A percentile compares a stretch with the other conserved stretches of the same genome.
Conservation (phyloP, 2,888 invertebrate genomes). For the Ophion ventricosus region DNA sequence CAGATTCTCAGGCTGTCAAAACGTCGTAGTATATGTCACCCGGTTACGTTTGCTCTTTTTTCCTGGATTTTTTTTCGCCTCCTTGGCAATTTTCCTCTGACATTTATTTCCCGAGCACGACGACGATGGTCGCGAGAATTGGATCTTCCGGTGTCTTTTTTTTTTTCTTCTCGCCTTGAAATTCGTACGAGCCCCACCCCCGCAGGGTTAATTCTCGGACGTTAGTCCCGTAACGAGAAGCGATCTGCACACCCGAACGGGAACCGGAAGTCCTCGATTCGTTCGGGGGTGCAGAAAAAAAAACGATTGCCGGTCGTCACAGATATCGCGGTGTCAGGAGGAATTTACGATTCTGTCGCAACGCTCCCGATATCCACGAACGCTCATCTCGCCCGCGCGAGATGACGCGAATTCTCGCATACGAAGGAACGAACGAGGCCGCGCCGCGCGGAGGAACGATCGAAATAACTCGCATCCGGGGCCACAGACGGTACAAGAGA, state of each 20-base stretch:
- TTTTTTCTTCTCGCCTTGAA: not conserved
- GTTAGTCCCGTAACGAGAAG: not conserved
- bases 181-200: not conserved
- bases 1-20: conserved; percentile 72
- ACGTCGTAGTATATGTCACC: conserved; percentile 23
- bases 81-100: not conserved
- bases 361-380: conserved; percentile 48
- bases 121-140: too few relatives aligned
- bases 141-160: not conserved
- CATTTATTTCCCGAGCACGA: not conserved
- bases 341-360: conserved; percentile 55
- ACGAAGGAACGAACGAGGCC: conserved; percentile 59
- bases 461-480: conserved; percentile 67
- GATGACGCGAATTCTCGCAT: conserved; percentile 19
- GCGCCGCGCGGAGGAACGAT: conserved; percentile 61
- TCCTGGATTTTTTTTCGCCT: not conserved
- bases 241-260: not conserved
- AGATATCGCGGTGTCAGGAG: conserved; percentile 22
- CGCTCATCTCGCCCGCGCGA: conserved; percentile 29
- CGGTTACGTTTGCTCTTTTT: not conserved
- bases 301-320: conserved; percentile 9
- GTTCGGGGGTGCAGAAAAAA: not conserved
- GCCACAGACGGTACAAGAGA: conserved; percentile 50
- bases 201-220: not conserved
- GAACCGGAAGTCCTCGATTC: not conserved